phyloP scores from a whole-genome alignment of 2,888 invertebrate genomes.

The Orthosia incerta region DNA sequence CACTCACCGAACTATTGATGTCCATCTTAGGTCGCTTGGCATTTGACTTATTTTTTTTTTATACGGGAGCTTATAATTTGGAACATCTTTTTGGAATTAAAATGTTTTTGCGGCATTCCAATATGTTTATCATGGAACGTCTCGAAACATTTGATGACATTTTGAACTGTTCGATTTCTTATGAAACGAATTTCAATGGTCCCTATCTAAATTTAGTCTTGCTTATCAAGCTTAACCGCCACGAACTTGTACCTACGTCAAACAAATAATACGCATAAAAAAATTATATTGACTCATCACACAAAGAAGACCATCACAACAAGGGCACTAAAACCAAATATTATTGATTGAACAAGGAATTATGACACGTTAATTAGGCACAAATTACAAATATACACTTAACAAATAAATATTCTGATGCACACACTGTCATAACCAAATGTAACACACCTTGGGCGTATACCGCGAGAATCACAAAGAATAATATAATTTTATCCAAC shows the following conservation, averaged over 20 bases:
- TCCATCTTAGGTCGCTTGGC: not conserved
- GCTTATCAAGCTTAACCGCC: conserved; percentile 21
- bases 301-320: conserved; percentile 39
- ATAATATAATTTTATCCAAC: conserved; percentile 37
- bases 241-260: conserved; percentile 19
- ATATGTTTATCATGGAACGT: not conserved
- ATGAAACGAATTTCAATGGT: not conserved
- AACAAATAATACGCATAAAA: conserved; percentile 26
- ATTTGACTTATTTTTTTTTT: not conserved
- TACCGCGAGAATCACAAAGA: conserved; percentile 37
- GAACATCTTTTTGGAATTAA: not conserved
- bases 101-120: not conserved
- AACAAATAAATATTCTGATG: conserved; percentile 8
- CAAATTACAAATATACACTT: conserved; percentile 10
- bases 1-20: not conserved
- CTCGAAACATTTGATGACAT: not conserved
- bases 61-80: not conserved
- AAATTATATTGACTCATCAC: conserved; percentile 48
- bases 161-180: not conserved
- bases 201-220: conserved; percentile 2
- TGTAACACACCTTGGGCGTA: conserved; percentile 47
- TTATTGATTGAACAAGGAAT: conserved; percentile 28
- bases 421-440: conserved; percentile 18
- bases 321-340: conserved; percentile 58
- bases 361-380: conserved; percentile 13